Base-by-base conservation (phyloP, 2,888 invertebrate species). In the Boloria euphrosyne region DNA sequence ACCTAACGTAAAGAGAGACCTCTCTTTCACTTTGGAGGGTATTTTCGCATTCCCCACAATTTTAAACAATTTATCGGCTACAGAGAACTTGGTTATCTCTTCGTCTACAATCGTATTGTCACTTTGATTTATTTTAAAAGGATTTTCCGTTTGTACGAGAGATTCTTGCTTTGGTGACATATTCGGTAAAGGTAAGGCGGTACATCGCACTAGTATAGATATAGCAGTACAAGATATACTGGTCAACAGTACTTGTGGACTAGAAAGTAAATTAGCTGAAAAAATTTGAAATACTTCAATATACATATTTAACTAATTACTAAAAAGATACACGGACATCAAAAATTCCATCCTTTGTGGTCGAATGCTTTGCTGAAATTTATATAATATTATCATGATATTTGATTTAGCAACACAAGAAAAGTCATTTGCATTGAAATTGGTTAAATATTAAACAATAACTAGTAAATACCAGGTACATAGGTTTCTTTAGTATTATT, bases 1-100 rank as follows among this genome's bases (percentile, higher is more conserved):
- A 0, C 98, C 98, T 47, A 97, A 85, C 62, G 97, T 95, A 74
- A 94, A 93, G 5, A 96, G 94, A 43, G 97, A 95, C 76, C 94
- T 95, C 81, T 97, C 97, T 71, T 95, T 93, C 52, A 96, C 94
- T 86, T 96, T 96, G 0, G 95, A 93, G 16, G 95, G 93, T 10
- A 94, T 84, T 76, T 96, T 96, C 0, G 93, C 89, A 78, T 95
- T 96, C n/a, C 94, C 95, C 65, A 97, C 93, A 43, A 96, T 93
- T 58, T 93, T 94, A 72, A 96, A 93, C 53, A 98, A 89, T 16
- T 93, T 93, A 38, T 95, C 94, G 7, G 96, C 94, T 18, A 97
- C 88, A 7, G 94, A 92, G 70, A 94, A 93, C 82, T 97, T 97
- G 0, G 95, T 95, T 3, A 93, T 82, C 51, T 86, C 82, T 54